These are phyloP conservation scores for Eurytoma californica DNA, from an alignment of 2,888 invertebrate species.

Conservation along the genomic window DNA sequence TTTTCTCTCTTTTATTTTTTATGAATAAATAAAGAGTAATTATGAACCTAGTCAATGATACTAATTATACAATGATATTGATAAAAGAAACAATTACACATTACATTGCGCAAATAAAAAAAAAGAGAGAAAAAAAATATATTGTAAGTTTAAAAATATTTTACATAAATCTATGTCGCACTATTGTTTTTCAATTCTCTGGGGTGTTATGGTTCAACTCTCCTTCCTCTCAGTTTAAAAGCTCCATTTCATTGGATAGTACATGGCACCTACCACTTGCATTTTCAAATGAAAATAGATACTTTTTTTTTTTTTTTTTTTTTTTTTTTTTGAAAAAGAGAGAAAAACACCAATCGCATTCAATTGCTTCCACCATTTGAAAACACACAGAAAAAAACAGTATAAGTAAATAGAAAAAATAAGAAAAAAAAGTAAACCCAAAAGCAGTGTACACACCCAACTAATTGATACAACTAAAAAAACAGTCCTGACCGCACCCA, in stretches of 20 bases:
- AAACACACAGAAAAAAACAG: conserved; percentile 59
- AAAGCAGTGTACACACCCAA: conserved; percentile 54
- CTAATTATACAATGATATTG: conserved; percentile 48
- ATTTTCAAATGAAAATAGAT: conserved; percentile 54
- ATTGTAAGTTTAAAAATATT: conserved; percentile 37
- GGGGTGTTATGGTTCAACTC: conserved; percentile 66
- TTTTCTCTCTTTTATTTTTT: conserved; percentile 56
- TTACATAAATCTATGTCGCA: conserved; percentile 40
- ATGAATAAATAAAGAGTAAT: conserved; percentile 43
- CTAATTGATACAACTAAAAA: conserved; percentile 56
- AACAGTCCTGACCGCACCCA: conserved; percentile 53
- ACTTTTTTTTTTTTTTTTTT: conserved; percentile 19
- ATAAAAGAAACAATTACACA: conserved; percentile 37
- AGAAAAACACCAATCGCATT: conserved; percentile 58
- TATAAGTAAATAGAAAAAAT: conserved; percentile 51
- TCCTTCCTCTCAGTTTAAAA: conserved; percentile 75
- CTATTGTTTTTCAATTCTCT: conserved; percentile 59
- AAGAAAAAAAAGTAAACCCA: conserved; percentile 55
- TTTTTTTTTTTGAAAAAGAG: conserved; percentile 50
- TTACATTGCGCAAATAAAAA: conserved; percentile 24
- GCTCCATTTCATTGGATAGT: conserved; percentile 61
- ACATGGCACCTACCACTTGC: conserved; percentile 62
- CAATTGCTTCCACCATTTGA: conserved; percentile 62
- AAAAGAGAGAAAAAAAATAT: conserved; percentile 55
- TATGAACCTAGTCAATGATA: conserved; percentile 44